These are phyloP conservation scores for Dasyprocta punctata DNA, from an alignment of 2,113 vertebrate species.

Conservation along the genomic window DNA sequence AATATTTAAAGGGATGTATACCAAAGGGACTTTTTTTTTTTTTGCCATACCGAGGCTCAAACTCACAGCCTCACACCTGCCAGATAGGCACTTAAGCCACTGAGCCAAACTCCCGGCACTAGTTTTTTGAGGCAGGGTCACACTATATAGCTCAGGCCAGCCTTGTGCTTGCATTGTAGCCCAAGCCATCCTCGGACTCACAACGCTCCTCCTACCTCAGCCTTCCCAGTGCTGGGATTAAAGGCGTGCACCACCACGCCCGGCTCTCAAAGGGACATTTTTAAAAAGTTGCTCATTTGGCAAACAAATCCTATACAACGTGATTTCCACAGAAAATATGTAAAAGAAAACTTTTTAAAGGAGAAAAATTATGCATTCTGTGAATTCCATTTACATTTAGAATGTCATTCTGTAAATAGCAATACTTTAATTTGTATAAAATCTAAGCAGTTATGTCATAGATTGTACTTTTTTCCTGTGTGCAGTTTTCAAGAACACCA, in stretches of 20 bases:
- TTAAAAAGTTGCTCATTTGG: conserved; percentile 6
- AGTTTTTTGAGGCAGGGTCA: no score
- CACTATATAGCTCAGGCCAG: no score
- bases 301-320: conserved; percentile 49
- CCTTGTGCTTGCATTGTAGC: no score
- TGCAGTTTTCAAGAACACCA: conserved; percentile 44
- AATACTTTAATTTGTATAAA: conserved; percentile 54
- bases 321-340: conserved; percentile 40
- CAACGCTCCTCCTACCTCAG: no score
- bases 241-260: no score
- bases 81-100: no score
- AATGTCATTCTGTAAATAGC: conserved; percentile 24
- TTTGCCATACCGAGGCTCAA: no score
- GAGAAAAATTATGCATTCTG: neutral
- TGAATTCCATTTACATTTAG: conserved; percentile 52
- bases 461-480: conserved; percentile 31
- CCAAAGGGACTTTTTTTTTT: neutral
- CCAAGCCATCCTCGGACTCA: no score
- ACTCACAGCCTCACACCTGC: no score
- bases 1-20: conserved; percentile 49
- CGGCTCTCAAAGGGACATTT: no score
- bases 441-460: neutral
- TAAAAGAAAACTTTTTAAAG: conserved; percentile 22
- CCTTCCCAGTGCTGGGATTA: no score
- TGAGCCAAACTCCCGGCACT: no score